A percentile compares a stretch with the other conserved stretches of the same genome.
These are phyloP conservation scores for Alexandromys fortis DNA, from an alignment of 2,113 vertebrate species.

Conservation along the genomic window DNA sequence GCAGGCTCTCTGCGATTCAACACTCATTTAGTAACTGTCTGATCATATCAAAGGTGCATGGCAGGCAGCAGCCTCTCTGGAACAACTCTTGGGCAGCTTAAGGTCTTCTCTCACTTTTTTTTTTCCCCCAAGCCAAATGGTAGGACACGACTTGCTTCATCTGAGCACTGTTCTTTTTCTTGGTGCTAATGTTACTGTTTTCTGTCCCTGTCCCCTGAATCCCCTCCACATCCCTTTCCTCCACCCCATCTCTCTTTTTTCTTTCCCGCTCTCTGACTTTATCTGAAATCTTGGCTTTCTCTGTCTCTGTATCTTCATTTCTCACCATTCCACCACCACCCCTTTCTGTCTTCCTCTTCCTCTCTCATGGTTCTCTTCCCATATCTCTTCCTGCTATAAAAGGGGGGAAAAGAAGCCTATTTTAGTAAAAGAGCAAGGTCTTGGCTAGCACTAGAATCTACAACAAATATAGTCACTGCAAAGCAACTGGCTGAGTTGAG, in stretches of 20 bases:
- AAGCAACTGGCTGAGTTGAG: constrained; percentile 63
- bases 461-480: constrained; percentile 50
- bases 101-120: background rate
- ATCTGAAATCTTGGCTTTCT: background rate
- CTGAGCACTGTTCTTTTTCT: background rate
- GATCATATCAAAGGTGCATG: background rate
- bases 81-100: background rate
- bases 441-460: constrained; percentile 29
- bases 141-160: background rate
- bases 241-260: accelerated
- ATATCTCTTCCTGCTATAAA: background rate
- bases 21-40: background rate
- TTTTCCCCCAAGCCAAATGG: background rate
- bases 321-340: background rate
- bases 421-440: constrained; percentile 33
- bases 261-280: background rate
- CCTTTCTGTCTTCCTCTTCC: too few species aligned
- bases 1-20: background rate
- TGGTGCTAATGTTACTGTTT: background rate
- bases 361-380: accelerated
- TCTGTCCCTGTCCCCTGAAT: accelerated
- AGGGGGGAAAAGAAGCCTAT: background rate
- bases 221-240: accelerated
- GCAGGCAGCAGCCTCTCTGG: background rate
- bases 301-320: background rate